Conservation (phyloP, 2,797 vertebrate genomes). For the Limnodromus scolopaceus region DNA sequence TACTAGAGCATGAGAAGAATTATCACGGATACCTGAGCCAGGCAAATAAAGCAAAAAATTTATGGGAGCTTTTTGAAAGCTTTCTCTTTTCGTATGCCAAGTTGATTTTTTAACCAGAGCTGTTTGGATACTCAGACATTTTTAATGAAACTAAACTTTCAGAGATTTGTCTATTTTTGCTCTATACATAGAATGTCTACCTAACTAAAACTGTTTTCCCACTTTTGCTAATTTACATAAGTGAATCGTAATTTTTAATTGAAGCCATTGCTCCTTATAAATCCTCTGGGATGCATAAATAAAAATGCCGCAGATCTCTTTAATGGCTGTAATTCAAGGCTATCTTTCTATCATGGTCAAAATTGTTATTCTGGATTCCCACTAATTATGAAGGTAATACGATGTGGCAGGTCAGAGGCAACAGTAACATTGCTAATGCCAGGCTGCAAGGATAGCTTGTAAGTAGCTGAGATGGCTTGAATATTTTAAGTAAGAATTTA, state of each 20-base stretch:
- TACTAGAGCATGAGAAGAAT: background rate
- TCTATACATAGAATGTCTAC: background rate
- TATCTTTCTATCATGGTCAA: background rate
- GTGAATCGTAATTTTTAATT: background rate
- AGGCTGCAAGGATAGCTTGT: background rate
- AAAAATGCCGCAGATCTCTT: background rate
- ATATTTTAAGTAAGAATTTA: conserved; percentile 15
- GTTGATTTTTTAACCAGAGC: background rate
- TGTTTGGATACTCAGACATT: background rate
- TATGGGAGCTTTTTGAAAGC: background rate
- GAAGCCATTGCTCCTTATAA: background rate
- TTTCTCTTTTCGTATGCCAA: background rate
- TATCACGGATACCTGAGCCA: background rate
- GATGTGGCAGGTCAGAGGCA: conserved; percentile 10
- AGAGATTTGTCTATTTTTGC: background rate
- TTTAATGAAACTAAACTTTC: background rate
- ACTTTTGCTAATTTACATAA: background rate
- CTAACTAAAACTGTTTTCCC: background rate
- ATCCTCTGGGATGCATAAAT: background rate
- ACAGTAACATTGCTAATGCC: background rate
- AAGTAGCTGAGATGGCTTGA: background rate
- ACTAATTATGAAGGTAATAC: conserved; percentile 43
- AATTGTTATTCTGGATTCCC: background rate
- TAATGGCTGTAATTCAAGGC: conserved; percentile 11
- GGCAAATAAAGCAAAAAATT: background rate